Base-by-base conservation (phyloP, 2,797 vertebrate species). In the Echeneis naucrates region DNA sequence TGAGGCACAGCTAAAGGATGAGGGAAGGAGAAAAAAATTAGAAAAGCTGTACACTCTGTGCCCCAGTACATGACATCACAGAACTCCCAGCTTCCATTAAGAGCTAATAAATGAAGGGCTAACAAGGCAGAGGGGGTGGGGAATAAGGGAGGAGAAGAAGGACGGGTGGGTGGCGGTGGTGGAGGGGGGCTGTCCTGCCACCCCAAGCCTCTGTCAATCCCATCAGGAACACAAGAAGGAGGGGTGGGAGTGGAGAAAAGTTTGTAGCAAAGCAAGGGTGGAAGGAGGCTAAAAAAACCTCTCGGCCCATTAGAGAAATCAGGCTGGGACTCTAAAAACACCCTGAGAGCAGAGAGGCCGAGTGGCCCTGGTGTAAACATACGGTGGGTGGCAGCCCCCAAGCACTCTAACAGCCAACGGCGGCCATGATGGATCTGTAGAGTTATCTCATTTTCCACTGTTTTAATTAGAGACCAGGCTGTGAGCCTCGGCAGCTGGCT, bases 361-460 rank as follows among this genome's bases (percentile, higher is more conserved):
- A 95, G 94, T 90, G 89, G 92, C 92, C 87, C 93, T 93, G 94
- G 87, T 93, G 93, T 96, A 97, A 96, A 96, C 96, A 97, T 95
- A 95, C 93, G 94, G 94, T 96, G 96, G 97, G 97, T 97, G 96
- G 96, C 93, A 95, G 92, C 92, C 95, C 95, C 93, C 60, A 21
- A 93, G 95, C 92, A 83, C 89, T 92, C 94, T 96, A 96, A 97
- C 95, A 96, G 96, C 95, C 94, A 89, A 94, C 89, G 92, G 95
- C 95, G 91, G 95, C 96, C 91, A 95, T 98, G 96, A 98, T 98
- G 96, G 94, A 98, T 98, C 94, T 96, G 94, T 93, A 92, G 95
- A 97, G 96, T 97, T 98, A 98, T 99, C 97, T 98, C 96, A 97
- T 97, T 98, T 98, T 98, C 98, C 97, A 98, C 96, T 97, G 97